phyloP scores from a whole-genome alignment of 2,113 vertebrate species.

The Eolophus roseicapilla region DNA sequence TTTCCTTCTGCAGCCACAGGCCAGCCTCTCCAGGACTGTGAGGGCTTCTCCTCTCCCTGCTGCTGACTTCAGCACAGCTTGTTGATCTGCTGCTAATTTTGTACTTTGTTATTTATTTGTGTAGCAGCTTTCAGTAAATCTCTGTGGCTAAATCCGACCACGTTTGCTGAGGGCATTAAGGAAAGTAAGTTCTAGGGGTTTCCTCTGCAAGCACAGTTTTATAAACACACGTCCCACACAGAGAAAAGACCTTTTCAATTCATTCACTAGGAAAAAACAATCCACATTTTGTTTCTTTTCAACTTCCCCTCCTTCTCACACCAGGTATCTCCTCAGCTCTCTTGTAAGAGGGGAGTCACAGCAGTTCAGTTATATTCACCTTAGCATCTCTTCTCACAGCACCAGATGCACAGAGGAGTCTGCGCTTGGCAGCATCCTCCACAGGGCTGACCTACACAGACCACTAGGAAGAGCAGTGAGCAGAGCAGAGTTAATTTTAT shows the following conservation, averaged over 20 bases:
- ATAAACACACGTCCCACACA: accelerated
- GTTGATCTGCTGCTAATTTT: conserved; percentile 53
- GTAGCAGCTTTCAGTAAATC: conserved; percentile 50
- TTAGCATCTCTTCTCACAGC: background rate
- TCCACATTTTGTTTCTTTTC: background rate
- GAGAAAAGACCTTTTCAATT: background rate
- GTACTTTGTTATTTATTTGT: conserved; percentile 2
- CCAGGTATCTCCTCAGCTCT: accelerated
- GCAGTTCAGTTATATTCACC: background rate
- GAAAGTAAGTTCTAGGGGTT: background rate
- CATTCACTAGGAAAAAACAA: background rate
- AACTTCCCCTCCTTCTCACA: background rate
- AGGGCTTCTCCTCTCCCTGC: background rate
- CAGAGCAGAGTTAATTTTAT: background rate
- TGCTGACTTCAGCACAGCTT: conserved; percentile 2
- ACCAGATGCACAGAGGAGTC: background rate
- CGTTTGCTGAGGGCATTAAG: background rate
- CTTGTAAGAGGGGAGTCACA: accelerated
- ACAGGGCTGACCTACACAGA: background rate
- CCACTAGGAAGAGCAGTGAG: background rate
- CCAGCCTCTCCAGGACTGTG: background rate
- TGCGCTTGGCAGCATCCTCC: background rate
- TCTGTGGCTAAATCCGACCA: background rate
- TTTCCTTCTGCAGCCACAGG: background rate
- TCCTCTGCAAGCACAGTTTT: background rate